Conservation (phyloP, 2,113 vertebrate species). For the Noturus placidus region DNA sequence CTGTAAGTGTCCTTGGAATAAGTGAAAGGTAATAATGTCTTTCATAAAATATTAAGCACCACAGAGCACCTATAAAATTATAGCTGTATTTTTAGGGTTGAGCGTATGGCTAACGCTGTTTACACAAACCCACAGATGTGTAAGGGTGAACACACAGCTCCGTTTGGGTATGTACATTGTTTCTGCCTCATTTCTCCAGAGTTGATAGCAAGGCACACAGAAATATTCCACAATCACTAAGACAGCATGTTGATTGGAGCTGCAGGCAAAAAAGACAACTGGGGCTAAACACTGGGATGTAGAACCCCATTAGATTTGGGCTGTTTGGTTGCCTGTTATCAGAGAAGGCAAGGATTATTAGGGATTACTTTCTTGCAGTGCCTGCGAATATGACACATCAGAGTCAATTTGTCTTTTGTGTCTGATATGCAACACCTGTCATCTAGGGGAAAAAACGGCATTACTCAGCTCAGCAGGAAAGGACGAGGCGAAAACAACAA, state of each 20-base stretch:
- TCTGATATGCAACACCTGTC: constrained; percentile 28
- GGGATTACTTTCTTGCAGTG: constrained; percentile 10
- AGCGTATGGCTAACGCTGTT: not conserved
- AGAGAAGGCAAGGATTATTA: constrained; percentile 25
- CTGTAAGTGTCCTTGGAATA: not conserved
- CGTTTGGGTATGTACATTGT: not conserved
- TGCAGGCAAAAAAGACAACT: constrained; percentile 15
- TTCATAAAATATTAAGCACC: constrained; percentile 1
- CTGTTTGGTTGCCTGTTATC: constrained; percentile 8
- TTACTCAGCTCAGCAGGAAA: constrained; percentile 23
- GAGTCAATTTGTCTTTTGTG: constrained; percentile 28
- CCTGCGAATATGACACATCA: constrained; percentile 37
- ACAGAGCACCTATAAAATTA: not conserved
- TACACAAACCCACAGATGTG: constrained; percentile 17
- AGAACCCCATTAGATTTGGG: constrained; percentile 19
- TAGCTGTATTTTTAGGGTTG: not conserved
- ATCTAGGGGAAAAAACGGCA: constrained; percentile 12
- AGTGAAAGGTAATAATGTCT: not conserved
- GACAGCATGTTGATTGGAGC: constrained; percentile 20
- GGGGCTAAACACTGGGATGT: constrained; percentile 12
- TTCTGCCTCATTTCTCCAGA: constrained; percentile 40
- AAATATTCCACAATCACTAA: constrained; percentile 17
- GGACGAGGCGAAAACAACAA: not conserved
- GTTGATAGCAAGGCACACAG: constrained; percentile 4
- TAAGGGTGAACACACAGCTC: constrained; percentile 8